Conservation (phyloP, 2,113 vertebrate species). For the Recurvirostra avosetta region DNA sequence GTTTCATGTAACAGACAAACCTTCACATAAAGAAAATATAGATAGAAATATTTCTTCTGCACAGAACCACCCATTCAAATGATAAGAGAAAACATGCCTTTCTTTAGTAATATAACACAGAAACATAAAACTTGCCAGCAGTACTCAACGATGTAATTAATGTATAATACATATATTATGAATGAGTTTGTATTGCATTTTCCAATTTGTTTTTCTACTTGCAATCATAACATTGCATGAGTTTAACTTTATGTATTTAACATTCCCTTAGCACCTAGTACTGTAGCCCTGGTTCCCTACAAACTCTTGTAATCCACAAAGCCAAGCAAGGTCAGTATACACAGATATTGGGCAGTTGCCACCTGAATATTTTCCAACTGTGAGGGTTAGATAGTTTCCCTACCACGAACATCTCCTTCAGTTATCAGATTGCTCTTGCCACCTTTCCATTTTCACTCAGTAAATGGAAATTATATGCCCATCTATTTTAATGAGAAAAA, state of each 20-base stretch:
- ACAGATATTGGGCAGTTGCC: background rate
- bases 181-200: background rate
- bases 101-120: background rate
- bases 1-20: background rate
- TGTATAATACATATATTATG: background rate
- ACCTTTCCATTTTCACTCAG: background rate
- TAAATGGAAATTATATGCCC: background rate
- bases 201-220: background rate
- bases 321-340: background rate
- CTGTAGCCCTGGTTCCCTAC: background rate
- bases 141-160: background rate
- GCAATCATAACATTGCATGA: background rate
- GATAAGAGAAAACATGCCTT: background rate
- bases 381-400: background rate
- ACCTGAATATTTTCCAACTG: background rate
- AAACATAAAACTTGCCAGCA: background rate
- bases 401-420: background rate
- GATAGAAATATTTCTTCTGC: background rate
- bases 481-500: background rate
- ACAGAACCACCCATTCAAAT: background rate
- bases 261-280: background rate
- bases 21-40: background rate
- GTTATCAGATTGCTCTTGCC: background rate
- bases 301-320: background rate
- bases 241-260: background rate